These are phyloP conservation scores for Melipona beecheii DNA, from an alignment of 2,888 invertebrate species.

Conservation along the genomic window DNA sequence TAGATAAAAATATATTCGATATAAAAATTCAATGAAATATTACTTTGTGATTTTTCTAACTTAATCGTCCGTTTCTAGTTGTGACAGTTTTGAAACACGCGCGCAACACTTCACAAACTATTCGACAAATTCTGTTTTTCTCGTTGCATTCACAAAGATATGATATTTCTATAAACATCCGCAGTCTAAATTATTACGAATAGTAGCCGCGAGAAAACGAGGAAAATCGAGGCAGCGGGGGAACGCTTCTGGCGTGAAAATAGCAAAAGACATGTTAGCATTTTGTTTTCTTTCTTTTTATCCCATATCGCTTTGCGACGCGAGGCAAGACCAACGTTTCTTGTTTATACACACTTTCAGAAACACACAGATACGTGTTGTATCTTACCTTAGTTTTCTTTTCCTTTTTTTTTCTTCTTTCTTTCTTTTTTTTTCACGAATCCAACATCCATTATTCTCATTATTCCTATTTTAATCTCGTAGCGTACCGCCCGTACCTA, in stretches of 20 bases:
- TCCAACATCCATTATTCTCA: not conserved
- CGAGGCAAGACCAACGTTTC: conserved; percentile 39
- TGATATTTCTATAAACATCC: no score
- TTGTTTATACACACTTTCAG: conserved; percentile 40
- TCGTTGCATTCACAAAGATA: no score
- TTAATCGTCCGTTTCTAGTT: no score
- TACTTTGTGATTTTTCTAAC: no score
- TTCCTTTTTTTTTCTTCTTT: conserved; percentile 5
- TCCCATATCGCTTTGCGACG: conserved; percentile 26
- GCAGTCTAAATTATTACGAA: not conserved
- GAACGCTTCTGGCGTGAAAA: conserved; percentile 58
- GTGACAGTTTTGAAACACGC: no score
- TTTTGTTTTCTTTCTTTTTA: conserved; percentile 64
- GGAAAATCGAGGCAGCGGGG: conserved; percentile 46
- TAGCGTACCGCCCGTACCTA: conserved; percentile 53
- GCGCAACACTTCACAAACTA: no score
- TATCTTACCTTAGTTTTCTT: not conserved
- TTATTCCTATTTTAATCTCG: conserved; percentile 42
- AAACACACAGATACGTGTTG: conserved; percentile 15
- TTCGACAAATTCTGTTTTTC: no score
- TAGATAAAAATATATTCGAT: no score
- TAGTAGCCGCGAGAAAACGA: conserved; percentile 20
- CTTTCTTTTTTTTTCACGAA: conserved; percentile 16
- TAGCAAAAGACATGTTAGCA: conserved; percentile 78
- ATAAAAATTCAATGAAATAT: no score